Base-by-base conservation (phyloP, 2,888 invertebrate genomes). In the Nezara viridula region DNA sequence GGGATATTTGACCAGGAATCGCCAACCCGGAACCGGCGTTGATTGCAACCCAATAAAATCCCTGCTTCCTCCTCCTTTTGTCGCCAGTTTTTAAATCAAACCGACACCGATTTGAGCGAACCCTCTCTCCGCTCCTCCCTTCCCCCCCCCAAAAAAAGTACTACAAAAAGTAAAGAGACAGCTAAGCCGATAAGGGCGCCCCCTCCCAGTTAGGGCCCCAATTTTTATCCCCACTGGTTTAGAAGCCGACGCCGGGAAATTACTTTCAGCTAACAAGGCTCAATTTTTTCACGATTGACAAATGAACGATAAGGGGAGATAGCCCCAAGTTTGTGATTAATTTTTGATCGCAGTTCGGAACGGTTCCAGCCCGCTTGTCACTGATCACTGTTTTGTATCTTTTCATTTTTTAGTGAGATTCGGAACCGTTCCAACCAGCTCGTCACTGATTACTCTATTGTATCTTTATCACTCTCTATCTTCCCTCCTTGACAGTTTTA, bases 221-320 rank as follows among this genome's bases (percentile, higher is more conserved):
- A 81, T 81, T 81, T 81, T 81, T 81, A 81, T 81, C 81, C 81
- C 12, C 14, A 7, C n/a, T n/a, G 44, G 81, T 81, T 44, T 44
- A 44, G 81, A 81, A 81, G 40, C 81, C 81, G 81, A 44, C 44
- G 44, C 40, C 14, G 24, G 81, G 81, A 81, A 81, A 81, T 81
- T 81, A 81, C 81, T 81, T 47, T 47, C 12, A 16, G 44, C 81
- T 81, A 81, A 81, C 81, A 81, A 81, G 81, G n/a, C 44, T 81
- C 81, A 47, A 81, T 47, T 81, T 81, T 81, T 81, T 81, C 44
- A 81, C n/a, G 44, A 81, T 81, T 81, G 81, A 81, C 81, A 81
- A 81, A 81, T 81, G 81, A 81, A 81, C 44, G 81, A 81, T 81
- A 81, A 81, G 44, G 40, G 44, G 81, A 81, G 44, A 81, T 81